phyloP scores from a whole-genome alignment of 2,797 vertebrate species.

The Myripristis jacobus region DNA sequence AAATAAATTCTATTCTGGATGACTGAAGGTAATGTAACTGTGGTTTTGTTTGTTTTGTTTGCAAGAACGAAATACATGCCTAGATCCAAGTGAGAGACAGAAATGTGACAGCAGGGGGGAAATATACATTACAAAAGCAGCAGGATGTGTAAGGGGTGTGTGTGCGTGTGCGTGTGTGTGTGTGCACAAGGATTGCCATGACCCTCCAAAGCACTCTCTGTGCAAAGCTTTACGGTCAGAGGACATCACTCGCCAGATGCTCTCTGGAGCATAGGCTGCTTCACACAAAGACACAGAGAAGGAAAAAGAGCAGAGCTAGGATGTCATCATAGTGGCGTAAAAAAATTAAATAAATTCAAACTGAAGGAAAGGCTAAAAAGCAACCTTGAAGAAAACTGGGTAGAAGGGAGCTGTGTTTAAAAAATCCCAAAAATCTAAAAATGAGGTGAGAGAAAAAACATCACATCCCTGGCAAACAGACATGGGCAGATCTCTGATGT shows the following conservation, averaged over 20 bases:
- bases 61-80: too few species aligned
- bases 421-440: not conserved
- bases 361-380: too few species aligned
- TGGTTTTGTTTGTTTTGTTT: too few species aligned
- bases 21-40: too few species aligned
- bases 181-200: not conserved
- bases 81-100: too few species aligned
- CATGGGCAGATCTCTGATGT: too few species aligned
- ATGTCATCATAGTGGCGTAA: too few species aligned
- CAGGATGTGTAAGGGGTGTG: conserved; percentile 20
- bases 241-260: conserved; percentile 49
- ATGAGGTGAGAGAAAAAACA: not conserved
- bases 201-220: conserved; percentile 40
- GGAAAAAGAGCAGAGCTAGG: too few species aligned
- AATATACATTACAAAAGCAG: not conserved
- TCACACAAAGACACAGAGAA: not conserved
- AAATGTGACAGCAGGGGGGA: not conserved
- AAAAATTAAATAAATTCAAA: too few species aligned
- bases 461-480: not conserved
- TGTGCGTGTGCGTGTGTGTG: conserved; percentile 3
- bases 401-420: not conserved
- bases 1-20: too few species aligned
- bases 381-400: too few species aligned
- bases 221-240: conserved; percentile 62
- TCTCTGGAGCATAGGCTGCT: conserved; percentile 41